phyloP scores from a whole-genome alignment of 2,113 vertebrate genomes.

The Hydrolagus affinis region DNA sequence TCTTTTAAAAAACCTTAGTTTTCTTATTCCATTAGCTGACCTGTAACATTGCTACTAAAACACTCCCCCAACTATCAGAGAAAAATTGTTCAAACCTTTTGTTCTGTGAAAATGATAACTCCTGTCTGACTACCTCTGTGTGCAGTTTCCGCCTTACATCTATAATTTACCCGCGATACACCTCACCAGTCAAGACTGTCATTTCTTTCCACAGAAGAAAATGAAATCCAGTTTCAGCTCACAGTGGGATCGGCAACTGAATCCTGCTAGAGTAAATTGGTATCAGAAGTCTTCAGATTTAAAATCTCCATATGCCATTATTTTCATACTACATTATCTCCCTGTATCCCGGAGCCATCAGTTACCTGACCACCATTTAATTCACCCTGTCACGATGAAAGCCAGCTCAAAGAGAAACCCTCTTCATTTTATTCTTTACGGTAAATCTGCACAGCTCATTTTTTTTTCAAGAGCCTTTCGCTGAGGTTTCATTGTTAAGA shows the following conservation, averaged over 20 bases:
- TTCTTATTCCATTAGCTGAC: conserved; percentile 25
- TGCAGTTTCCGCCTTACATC: conserved; percentile 26
- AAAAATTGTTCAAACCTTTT: conserved; percentile 27
- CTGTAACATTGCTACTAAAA: conserved; percentile 22
- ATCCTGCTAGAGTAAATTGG: conserved; percentile 30
- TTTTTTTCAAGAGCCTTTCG: conserved; percentile 15
- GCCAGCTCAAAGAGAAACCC: conserved; percentile 22
- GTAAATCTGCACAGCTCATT: conserved; percentile 10
- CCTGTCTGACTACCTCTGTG: conserved; percentile 18
- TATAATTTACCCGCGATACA: conserved; percentile 31
- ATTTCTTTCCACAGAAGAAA: conserved; percentile 26
- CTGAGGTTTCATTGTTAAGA: conserved; percentile 13
- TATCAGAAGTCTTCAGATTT: conserved; percentile 31
- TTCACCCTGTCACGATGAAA: conserved; percentile 28
- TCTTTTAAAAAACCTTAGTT: conserved; percentile 2
- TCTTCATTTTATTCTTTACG: conserved; percentile 25
- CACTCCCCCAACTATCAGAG: conserved; percentile 1
- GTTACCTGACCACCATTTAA: conserved; percentile 33
- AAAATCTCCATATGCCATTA: conserved; percentile 32
- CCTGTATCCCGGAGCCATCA: conserved; percentile 28
- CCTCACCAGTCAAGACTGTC: conserved; percentile 31
- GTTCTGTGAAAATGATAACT: conserved; percentile 32
- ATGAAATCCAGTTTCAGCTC: conserved; percentile 32
- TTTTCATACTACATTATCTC: conserved; percentile 31
- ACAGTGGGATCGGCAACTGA: conserved; percentile 30